Base-by-base conservation (phyloP, 2,113 vertebrate genomes). In the Rhinolophus ferrumequinum region DNA sequence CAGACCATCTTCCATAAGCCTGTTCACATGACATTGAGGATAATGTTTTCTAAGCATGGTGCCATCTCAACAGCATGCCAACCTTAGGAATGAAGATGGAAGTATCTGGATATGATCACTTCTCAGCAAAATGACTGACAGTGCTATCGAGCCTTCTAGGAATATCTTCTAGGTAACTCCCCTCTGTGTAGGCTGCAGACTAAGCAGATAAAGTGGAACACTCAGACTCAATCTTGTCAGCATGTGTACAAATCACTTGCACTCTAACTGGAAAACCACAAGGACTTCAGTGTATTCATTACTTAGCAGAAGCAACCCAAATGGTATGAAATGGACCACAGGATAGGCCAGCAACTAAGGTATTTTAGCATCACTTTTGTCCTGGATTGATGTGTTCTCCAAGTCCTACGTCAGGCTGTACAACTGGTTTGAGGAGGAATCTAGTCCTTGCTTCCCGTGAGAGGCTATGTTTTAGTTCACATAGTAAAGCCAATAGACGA, bases 401-500 rank as follows among this genome's bases (percentile, higher is more conserved):
- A 98, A 99, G 99, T 99, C 98, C 98, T 98, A 98, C 97, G 95
- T 99, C 98, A 98, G 98, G 97, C 99, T 98, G 99, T 98, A 99
- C 98, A 99, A 99, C 98, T 97, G 98, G 98, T 99, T 98, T 97
- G 98, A 98, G 98, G 98, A 98, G 98, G 98, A 98, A 98, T 98
- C 98, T 97, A 98, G 99, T 99, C 98, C 98, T 98, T 98, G 97
- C 98, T 98, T 98, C 97, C 97, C 62, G 64, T 5, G 96, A 97
- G 97, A 98, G 97, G 96, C 97, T 96, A 97, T 92, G 92, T 97
- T 98, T 99, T 99, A 99, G 98, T 99, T 99, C 98, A 99, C 98
- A 96, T 99, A 99, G 97, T 99, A 99, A 98, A 99, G 99, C 99
- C 99, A 99, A 96, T 99, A 99, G 98, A 99, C 97, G 66, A 99